These are phyloP conservation scores for Physocephala rufipes DNA, from an alignment of 2,888 invertebrate genomes.

Conservation along the genomic window DNA sequence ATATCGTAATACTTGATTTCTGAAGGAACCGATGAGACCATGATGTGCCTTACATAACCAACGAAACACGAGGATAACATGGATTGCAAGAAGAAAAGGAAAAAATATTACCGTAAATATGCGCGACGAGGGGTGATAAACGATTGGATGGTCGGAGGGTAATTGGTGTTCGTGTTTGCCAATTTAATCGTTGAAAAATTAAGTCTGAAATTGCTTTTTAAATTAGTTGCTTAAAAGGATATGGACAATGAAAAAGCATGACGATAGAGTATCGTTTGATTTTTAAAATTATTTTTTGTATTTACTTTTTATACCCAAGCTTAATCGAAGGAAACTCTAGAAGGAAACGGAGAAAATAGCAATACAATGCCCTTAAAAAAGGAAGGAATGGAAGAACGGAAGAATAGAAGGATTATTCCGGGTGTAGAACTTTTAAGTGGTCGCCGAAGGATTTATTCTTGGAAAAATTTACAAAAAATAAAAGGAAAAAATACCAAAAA, in stretches of 20 bases:
- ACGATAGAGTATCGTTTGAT: background rate
- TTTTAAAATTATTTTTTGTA: slow-evolving; percentile 12
- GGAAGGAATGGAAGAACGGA: no score
- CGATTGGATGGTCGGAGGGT: background rate
- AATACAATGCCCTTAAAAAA: background rate
- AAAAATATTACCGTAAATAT: no score
- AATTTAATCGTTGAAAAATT: slow-evolving; percentile 49
- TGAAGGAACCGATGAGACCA: slow-evolving; percentile 18
- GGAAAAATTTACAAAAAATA: slow-evolving; percentile 3
- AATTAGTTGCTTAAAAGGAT: slow-evolving; percentile 36
- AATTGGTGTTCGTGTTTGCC: slow-evolving; percentile 43
- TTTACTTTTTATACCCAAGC: slow-evolving; percentile 20
- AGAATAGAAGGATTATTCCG: slow-evolving; percentile 15
- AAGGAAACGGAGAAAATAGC: background rate
- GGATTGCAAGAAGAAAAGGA: background rate
- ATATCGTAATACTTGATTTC: slow-evolving; percentile 26
- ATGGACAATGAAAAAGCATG: background rate
- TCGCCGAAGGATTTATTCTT: slow-evolving; percentile 26
- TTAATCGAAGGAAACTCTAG: slow-evolving; percentile 8
- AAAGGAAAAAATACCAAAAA: background rate
- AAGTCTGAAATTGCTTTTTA: slow-evolving; percentile 43
- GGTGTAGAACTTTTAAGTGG: slow-evolving; percentile 34
- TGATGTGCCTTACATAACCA: slow-evolving; percentile 1
- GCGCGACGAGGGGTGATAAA: background rate
- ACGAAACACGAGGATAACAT: slow-evolving; percentile 4